These are phyloP conservation scores for Phyto melanocephala DNA, from an alignment of 2,888 invertebrate genomes.

Conservation along the genomic window DNA sequence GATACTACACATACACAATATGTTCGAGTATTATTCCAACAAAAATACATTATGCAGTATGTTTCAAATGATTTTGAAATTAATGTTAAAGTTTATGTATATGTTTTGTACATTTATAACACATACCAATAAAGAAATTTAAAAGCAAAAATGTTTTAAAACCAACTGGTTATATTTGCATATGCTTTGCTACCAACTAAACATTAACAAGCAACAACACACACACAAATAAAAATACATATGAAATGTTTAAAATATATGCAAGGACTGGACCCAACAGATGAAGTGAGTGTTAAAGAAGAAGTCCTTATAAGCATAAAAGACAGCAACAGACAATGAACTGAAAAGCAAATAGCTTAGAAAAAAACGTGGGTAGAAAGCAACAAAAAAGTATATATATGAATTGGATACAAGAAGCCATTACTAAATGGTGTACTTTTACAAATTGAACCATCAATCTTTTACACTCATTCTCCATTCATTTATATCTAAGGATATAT, in stretches of 20 bases:
- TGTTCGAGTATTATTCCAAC: neutral
- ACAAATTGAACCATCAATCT: conserved; percentile 59
- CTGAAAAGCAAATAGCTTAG: neutral
- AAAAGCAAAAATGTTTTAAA: neutral
- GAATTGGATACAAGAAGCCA: conserved; percentile 50
- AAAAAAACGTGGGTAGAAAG: neutral
- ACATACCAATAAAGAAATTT: neutral
- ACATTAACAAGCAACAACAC: neutral
- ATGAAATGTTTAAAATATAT: neutral
- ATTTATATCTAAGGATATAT: neutral
- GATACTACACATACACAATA: neutral
- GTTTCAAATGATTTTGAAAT: neutral
- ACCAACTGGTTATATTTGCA: conserved; percentile 42
- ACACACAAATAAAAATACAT: neutral
- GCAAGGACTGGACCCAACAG: neutral
- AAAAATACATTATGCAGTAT: neutral
- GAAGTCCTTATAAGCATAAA: neutral
- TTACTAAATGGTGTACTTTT: conserved; percentile 56
- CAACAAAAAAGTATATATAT: neutral
- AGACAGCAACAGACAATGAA: neutral
- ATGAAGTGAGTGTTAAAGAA: neutral
- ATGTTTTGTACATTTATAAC: neutral
- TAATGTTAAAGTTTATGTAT: too few relatives aligned
- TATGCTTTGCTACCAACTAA: conserved; percentile 13
- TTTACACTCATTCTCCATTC: conserved; percentile 24